phyloP scores from a whole-genome alignment of 2,888 invertebrate genomes.

The Sphaerophoria taeniata region DNA sequence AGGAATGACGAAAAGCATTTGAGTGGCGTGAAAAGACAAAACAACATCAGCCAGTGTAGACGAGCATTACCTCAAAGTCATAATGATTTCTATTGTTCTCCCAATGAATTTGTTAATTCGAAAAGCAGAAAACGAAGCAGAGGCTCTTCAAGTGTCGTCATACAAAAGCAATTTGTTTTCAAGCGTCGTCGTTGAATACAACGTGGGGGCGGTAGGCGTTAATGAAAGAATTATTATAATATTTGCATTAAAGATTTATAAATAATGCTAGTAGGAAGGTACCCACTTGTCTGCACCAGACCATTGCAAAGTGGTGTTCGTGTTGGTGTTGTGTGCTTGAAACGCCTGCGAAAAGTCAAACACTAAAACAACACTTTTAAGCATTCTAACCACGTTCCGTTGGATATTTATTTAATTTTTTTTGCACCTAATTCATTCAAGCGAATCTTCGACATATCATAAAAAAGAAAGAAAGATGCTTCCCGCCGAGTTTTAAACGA shows the following conservation, averaged over 20 bases:
- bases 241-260: conserved; percentile 48
- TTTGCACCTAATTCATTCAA: conserved; percentile 54
- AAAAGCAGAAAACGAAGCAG: not conserved
- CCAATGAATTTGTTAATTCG: conserved; percentile 33
- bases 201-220: conserved; percentile 37
- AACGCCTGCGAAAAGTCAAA: not conserved
- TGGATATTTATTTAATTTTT: conserved; percentile 40
- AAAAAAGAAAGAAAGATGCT: conserved; percentile 35
- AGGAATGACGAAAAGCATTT: conserved; percentile 16
- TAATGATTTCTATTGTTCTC: conserved; percentile 64
- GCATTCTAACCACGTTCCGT: conserved; percentile 68
- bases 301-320: conserved; percentile 10
- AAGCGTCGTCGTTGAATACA: not conserved
- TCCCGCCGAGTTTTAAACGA: not conserved
- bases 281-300: not conserved
- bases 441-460: conserved; percentile 44
- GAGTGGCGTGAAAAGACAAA: conserved; percentile 49
- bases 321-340: not conserved
- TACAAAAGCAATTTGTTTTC: conserved; percentile 21
- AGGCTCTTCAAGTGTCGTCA: conserved; percentile 4
- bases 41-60: conserved; percentile 4
- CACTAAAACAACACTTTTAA: not conserved
- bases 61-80: conserved; percentile 41
- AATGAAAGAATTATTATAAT: conserved; percentile 56
- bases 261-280: conserved; percentile 3